Evolutionary conservation across 2,113 vertebrate genomes (phyloP).

Genomic region (Thamnaconus septentrionalis): DNA sequence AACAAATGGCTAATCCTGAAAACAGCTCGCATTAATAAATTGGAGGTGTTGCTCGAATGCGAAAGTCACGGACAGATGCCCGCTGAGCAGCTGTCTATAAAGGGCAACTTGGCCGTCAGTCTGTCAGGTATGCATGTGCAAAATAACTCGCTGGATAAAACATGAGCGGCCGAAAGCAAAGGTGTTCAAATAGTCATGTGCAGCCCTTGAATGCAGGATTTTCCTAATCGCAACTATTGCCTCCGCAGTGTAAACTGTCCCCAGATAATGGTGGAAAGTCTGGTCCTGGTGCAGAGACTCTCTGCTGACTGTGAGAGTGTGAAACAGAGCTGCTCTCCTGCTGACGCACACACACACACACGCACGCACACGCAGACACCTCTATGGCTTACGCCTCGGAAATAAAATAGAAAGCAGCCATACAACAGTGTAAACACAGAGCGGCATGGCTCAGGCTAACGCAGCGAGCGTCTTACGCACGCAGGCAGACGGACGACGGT

Average conservation of each 20-base stretch:
- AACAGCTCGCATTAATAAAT: neutral
- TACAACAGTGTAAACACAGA: slow-evolving; percentile 26
- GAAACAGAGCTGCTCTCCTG: slow-evolving; percentile 45
- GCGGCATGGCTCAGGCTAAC: slow-evolving; percentile 20
- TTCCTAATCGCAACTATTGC: no score
- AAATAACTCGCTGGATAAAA: no score
- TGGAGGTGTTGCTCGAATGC: no score
- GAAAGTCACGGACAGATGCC: no score
- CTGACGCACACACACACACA: slow-evolving; percentile 41
- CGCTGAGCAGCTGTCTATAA: no score
- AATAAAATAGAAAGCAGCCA: slow-evolving; percentile 19
- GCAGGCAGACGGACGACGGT: slow-evolving; percentile 17
- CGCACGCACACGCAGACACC: neutral
- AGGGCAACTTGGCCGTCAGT: no score
- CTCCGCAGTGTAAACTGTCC: slow-evolving; percentile 25
- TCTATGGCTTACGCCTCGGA: neutral
- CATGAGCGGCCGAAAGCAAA: neutral
- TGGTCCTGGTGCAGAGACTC: slow-evolving; percentile 53
- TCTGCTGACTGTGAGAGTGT: slow-evolving; percentile 59
- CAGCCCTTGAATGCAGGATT: no score
- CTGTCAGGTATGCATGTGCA: no score
- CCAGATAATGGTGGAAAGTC: slow-evolving; percentile 65
- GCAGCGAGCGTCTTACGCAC: slow-evolving; percentile 8
- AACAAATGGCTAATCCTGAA: slow-evolving; percentile 16
- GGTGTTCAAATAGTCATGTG: no score